Evolutionary conservation across 2,888 invertebrate genomes (phyloP).

Genomic region (Sipha maydis): DNA sequence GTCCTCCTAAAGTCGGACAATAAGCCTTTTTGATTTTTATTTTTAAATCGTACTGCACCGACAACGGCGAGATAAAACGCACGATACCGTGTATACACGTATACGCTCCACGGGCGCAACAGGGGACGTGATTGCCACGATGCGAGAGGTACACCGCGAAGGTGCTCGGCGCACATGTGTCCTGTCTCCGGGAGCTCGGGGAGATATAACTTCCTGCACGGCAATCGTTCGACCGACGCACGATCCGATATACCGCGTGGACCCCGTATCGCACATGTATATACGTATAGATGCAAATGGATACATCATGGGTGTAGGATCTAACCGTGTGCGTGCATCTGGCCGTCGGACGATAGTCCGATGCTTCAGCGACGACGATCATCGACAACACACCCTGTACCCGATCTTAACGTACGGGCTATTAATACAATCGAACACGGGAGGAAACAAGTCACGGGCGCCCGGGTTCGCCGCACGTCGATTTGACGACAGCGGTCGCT

Average conservation of each 20-base stretch:
- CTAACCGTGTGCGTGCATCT: too few relatives aligned
- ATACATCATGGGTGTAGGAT: too few relatives aligned
- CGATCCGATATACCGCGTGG: neutral
- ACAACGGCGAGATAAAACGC: neutral
- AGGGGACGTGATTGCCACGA: neutral
- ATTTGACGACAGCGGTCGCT: neutral
- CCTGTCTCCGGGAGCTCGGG: neutral
- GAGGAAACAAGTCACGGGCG: too few relatives aligned
- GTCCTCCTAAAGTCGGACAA: too few relatives aligned
- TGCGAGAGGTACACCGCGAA: neutral
- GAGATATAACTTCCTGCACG: conserved; percentile 40
- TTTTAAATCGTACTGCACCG: too few relatives aligned
- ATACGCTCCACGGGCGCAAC: too few relatives aligned
- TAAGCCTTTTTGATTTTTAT: too few relatives aligned
- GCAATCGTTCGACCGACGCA: conserved; percentile 37
- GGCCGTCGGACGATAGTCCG: neutral
- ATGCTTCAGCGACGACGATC: neutral
- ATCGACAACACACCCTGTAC: too few relatives aligned
- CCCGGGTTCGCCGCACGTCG: too few relatives aligned
- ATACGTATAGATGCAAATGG: neutral
- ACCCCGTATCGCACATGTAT: neutral
- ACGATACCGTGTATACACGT: neutral
- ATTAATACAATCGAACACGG: too few relatives aligned
- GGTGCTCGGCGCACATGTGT: conserved; percentile 5
- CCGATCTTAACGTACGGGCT: too few relatives aligned